phyloP scores from a whole-genome alignment of 2,888 invertebrate genomes.

The Coleophora flavipennella region DNA sequence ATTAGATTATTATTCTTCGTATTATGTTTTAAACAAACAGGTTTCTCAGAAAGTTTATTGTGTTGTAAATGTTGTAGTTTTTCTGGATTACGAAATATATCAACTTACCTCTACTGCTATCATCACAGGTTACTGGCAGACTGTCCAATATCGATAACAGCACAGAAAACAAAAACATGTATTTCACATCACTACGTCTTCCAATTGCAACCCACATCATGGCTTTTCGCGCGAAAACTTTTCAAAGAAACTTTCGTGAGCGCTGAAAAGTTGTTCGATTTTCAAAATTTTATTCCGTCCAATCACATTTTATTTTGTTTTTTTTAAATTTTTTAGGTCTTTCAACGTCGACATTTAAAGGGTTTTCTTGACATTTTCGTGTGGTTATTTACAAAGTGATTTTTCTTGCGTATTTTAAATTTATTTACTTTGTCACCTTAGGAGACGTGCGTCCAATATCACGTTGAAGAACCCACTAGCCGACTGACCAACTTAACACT shows the following conservation, averaged over 20 bases:
- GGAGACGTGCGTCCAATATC: conserved; percentile 39
- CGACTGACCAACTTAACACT: conserved; percentile 68
- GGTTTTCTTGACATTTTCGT: conserved; percentile 51
- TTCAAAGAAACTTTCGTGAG: conserved; percentile 8
- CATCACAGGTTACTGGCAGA: conserved; percentile 39
- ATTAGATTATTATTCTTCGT: too few relatives aligned
- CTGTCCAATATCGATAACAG: conserved; percentile 47
- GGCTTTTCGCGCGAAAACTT: conserved; percentile 42
- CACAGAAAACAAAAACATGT: conserved; percentile 47
- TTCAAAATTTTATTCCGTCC: conserved; percentile 21
- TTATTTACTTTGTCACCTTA: conserved; percentile 1
- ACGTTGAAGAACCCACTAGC: conserved; percentile 59
- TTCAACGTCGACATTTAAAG: conserved; percentile 28
- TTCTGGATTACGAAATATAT: too few relatives aligned
- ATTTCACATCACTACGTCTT: conserved; percentile 57
- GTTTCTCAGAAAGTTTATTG: too few relatives aligned
- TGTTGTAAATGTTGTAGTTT: too few relatives aligned
- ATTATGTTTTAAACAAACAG: too few relatives aligned
- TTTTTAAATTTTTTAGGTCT: conserved; percentile 13
- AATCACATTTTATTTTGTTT: conserved; percentile 47
- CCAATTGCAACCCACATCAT: conserved; percentile 56
- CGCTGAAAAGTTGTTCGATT: conserved; percentile 16
- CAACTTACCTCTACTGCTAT: conserved; percentile 27
- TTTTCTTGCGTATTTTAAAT: conserved; percentile 13
- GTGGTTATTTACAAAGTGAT: conserved; percentile 14